Evolutionary conservation across 2,888 invertebrate species (phyloP).

Genomic region (Pteria penguin): DNA sequence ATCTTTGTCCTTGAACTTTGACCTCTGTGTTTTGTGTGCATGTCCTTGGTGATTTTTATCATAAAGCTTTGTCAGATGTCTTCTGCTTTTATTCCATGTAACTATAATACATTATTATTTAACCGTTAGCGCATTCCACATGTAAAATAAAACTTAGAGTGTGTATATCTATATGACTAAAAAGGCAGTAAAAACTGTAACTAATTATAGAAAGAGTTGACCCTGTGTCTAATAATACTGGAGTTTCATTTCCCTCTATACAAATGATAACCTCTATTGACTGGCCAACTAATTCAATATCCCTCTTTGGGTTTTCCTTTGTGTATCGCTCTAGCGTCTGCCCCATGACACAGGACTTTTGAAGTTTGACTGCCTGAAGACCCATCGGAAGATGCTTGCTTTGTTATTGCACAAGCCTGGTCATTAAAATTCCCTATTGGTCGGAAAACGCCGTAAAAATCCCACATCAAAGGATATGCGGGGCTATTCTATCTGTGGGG

Average conservation of each 20-base stretch:
- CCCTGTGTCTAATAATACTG: slow-evolving; percentile 8
- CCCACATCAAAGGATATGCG: no score
- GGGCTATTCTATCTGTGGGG: no score
- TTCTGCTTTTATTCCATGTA: no score
- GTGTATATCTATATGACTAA: not conserved
- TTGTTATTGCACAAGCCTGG: no score
- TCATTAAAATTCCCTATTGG: no score
- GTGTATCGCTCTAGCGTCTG: not conserved
- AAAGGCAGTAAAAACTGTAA: not conserved
- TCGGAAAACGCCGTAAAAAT: no score
- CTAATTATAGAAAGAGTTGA: not conserved
- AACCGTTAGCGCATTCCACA: slow-evolving; percentile 7
- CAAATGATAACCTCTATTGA: not conserved
- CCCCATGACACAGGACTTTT: not conserved
- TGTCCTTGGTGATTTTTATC: no score
- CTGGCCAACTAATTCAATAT: not conserved
- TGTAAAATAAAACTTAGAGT: not conserved
- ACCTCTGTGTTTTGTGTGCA: no score
- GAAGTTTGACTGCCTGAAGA: not conserved
- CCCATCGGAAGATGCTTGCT: no score
- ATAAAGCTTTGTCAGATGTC: no score
- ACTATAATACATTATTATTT: slow-evolving; percentile 7
- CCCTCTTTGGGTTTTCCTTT: not conserved
- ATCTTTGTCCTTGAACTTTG: no score
- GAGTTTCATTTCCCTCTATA: not conserved